Evolutionary conservation across 2,113 vertebrate species (phyloP).

Genomic region (Nannobrachium achirus): DNA sequence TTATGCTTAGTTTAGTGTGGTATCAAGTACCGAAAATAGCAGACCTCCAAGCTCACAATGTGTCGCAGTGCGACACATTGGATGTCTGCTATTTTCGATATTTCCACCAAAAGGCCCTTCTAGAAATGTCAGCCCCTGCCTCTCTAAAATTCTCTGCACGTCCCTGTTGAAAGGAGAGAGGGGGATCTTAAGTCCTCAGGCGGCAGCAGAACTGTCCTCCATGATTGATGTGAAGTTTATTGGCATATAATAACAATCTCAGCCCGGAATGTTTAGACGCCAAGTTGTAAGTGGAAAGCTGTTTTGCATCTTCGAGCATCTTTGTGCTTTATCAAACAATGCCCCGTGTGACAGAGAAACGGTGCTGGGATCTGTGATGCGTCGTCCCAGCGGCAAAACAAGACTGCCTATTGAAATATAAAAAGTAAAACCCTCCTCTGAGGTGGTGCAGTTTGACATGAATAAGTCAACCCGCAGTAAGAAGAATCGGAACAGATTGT

Average conservation of each 20-base stretch:
- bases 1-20: too few relatives aligned
- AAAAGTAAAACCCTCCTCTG: constrained; percentile 27
- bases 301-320: constrained; percentile 12
- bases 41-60: too few relatives aligned
- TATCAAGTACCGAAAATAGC: too few relatives aligned
- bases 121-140: too few relatives aligned
- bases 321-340: constrained; percentile 11
- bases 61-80: too few relatives aligned
- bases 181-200: not conserved
- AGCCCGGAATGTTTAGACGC: not conserved
- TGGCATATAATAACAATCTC: not conserved
- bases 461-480: constrained; percentile 55
- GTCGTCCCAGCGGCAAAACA: constrained; percentile 24
- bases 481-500: constrained; percentile 48
- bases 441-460: constrained; percentile 39
- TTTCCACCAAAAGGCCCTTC: too few relatives aligned
- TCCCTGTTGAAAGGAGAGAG: not conserved
- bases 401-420: constrained; percentile 28
- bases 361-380: constrained; percentile 6
- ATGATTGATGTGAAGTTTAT: not conserved
- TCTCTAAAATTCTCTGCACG: not conserved
- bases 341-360: not conserved
- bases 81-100: too few relatives aligned
- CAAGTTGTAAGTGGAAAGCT: not conserved
- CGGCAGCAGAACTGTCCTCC: not conserved